Percentiles rank a stretch among this genome's conserved stretches.
Conservation (phyloP, 2,797 vertebrate genomes). For the Danio kyathit region DNA sequence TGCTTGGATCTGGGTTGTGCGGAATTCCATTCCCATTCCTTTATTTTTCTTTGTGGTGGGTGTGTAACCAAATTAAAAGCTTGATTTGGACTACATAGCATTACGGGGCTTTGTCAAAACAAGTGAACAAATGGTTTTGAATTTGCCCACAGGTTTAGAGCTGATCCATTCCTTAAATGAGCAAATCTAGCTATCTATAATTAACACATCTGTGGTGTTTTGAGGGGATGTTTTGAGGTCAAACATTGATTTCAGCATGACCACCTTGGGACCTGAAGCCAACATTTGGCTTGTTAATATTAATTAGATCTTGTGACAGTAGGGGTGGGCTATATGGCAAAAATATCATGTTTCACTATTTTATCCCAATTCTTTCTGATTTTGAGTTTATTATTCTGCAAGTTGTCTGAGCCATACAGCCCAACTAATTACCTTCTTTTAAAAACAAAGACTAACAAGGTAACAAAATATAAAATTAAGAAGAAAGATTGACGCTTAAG, state of each 20-base stretch:
- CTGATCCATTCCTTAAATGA: conserved; percentile 31
- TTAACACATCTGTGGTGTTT: not conserved
- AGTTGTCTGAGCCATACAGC: too few species aligned
- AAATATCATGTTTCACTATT: too few species aligned
- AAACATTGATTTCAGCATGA: not conserved
- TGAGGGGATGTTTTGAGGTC: not conserved
- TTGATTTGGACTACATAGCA: conserved; percentile 54
- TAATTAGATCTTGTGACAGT: not conserved
- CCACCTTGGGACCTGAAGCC: not conserved
- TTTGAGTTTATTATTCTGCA: too few species aligned
- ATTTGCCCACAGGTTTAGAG: conserved; percentile 42
- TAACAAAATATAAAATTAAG: too few species aligned
- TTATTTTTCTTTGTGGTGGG: conserved; percentile 68
- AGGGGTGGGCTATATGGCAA: too few species aligned
- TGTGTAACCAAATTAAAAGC: conserved; percentile 67
- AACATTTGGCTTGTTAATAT: not conserved
- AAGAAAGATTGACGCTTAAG: too few species aligned
- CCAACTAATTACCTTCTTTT: too few species aligned
- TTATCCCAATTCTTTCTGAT: too few species aligned
- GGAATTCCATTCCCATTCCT: conserved; percentile 71
- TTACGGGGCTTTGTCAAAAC: conserved; percentile 60
- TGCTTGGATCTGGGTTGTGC: conserved; percentile 71
- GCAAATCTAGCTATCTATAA: conserved; percentile 23
- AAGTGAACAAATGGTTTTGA: conserved; percentile 52
- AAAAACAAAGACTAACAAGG: too few species aligned